phyloP scores from a whole-genome alignment of 2,888 invertebrate species.

The Corbicula japonica region DNA sequence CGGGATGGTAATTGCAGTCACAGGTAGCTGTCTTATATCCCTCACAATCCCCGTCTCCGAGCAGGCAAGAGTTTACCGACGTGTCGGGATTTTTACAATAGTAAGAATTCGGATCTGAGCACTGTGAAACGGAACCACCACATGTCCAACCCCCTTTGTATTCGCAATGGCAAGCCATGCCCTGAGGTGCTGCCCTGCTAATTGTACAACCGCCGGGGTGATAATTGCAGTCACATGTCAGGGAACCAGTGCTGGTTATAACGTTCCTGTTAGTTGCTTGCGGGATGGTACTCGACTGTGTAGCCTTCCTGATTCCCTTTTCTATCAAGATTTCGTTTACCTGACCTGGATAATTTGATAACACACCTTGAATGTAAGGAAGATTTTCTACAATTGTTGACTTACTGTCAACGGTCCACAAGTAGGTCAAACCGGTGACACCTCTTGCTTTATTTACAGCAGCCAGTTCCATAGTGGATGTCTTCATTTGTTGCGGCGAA shows the following conservation, averaged over 20 bases:
- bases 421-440: conserved; percentile 23
- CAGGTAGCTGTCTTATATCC: no score
- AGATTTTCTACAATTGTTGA: conserved; percentile 5
- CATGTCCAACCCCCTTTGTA: no score
- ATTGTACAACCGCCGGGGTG: conserved; percentile 21
- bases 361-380: conserved; percentile 24
- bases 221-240: conserved; percentile 24
- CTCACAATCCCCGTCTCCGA: no score
- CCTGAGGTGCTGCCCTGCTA: conserved; percentile 10
- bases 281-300: conserved; percentile 22
- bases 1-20: no score
- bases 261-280: conserved; percentile 2
- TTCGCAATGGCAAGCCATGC: conserved; percentile 21
- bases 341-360: conserved; percentile 30
- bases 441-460: conserved; percentile 19
- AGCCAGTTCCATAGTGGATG: conserved; percentile 10
- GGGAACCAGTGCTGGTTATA: not conserved
- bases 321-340: conserved; percentile 6
- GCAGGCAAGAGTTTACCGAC: no score
- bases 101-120: no score
- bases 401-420: conserved; percentile 27
- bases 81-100: no score
- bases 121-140: no score
- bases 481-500: no score
- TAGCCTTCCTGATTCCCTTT: conserved; percentile 8